Evolutionary conservation across 2,113 vertebrate genomes (phyloP).

Genomic region (Paratilapia polleni): DNA sequence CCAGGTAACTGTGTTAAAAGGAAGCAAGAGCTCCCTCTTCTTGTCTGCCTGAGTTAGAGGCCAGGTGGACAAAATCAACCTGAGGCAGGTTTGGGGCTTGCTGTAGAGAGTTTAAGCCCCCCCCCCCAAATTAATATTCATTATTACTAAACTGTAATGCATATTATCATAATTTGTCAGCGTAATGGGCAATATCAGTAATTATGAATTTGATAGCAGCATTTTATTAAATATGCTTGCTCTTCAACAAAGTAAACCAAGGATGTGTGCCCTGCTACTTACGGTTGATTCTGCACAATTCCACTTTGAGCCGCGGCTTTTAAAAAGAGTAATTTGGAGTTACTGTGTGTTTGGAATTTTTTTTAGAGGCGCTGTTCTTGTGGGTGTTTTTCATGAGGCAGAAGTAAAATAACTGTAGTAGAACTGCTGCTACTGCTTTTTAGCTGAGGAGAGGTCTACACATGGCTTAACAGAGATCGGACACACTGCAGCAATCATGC

Average conservation of each 20-base stretch:
- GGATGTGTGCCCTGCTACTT: not conserved
- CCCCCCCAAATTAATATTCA: not conserved
- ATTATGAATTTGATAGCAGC: not conserved
- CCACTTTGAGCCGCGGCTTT: not conserved
- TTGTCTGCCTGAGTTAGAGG: conserved; percentile 61
- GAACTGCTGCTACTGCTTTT: conserved; percentile 83
- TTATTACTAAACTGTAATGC: not conserved
- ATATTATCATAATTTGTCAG: not conserved
- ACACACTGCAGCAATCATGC: conserved; percentile 16
- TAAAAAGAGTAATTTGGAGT: not conserved
- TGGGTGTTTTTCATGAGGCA: no score
- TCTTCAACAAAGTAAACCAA: not conserved
- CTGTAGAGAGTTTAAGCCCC: not conserved
- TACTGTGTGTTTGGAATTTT: not conserved
- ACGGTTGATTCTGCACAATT: not conserved
- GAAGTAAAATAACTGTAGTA: not conserved
- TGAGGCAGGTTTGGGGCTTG: conserved; percentile 17
- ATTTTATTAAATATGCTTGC: not conserved
- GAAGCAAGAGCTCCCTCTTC: conserved; percentile 76
- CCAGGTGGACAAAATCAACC: conserved; percentile 32
- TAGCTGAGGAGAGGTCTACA: conserved; percentile 77
- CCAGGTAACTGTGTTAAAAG: conserved; percentile 45
- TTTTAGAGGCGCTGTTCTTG: not conserved
- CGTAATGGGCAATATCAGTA: not conserved
- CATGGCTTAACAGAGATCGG: conserved; percentile 37